Base-by-base conservation (phyloP, 2,888 invertebrate genomes). In the Acleris cristana region DNA sequence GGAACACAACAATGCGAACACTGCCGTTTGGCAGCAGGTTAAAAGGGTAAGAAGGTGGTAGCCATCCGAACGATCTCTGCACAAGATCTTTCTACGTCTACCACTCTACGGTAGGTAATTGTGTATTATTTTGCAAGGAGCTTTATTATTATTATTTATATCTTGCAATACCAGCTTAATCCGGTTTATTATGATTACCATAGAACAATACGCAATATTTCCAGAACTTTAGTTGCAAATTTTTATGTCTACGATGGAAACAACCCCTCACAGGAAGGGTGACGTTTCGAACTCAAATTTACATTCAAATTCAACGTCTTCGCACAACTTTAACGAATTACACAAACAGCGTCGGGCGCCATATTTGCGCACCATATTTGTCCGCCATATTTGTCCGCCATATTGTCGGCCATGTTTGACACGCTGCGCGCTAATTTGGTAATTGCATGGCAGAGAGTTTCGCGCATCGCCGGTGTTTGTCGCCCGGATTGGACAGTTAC, bases 401-500 rank as follows among this genome's bases (percentile, higher is more conserved):
- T 83, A 76, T 82, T 80, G 82, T 71, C 72, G 76, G 73, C 76
- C 78, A 79, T 61, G 62, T 23, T 78, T 71, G 75, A 72, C 74
- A 76, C 75, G 72, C 49, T 66, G 65, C 60, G 66, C 62, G 52
- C 56, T 86, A 88, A 88, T 88, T 88, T 87, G 84, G 85, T 88
- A 87, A 88, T 88, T 87, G 87, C 83, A 84, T 82, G 81, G 81
- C 79, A 81, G 79, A 75, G 74, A 79, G 79, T 79, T 79, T 79
- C 61, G 79, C 79, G 78, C 79, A 77, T 76, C 76, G 67, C 73
- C 71, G 66, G 57, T 77, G 80, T 80, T 79, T 77, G 74, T 71
- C 69, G 75, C 69, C 69, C 70, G 70, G 74, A 72, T 72, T 72
- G 72, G 68, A 68, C 68, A 61, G 63, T 65, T 58, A 40, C 40